Evolutionary conservation across 2,888 invertebrate genomes (phyloP).

Genomic region (Pseudoips prasinana): DNA sequence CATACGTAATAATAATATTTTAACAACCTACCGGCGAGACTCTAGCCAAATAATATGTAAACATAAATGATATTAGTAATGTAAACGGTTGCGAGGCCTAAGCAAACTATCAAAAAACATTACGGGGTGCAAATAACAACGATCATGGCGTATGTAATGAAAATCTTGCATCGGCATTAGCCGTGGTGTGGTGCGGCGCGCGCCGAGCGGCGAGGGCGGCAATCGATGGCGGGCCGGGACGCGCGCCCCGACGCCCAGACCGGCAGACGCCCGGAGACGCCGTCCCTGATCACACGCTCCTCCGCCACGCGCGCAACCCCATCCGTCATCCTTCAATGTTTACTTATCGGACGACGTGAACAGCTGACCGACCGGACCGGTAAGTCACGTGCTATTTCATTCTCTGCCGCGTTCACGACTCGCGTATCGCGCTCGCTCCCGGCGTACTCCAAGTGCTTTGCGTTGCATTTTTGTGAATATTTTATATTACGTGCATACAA

Average conservation of each 20-base stretch:
- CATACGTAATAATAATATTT: slow-evolving; percentile 35
- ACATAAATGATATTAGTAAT: slow-evolving; percentile 43
- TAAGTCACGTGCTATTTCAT: slow-evolving; percentile 74
- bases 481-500: slow-evolving; percentile 44
- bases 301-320: slow-evolving; percentile 56
- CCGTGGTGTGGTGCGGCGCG: slow-evolving; percentile 68
- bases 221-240: slow-evolving; percentile 80
- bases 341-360: slow-evolving; percentile 74
- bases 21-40: slow-evolving; percentile 32
- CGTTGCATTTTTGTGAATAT: slow-evolving; percentile 43
- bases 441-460: slow-evolving; percentile 24
- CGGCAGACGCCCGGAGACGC: slow-evolving; percentile 82
- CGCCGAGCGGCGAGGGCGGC: slow-evolving; percentile 73
- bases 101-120: slow-evolving; percentile 78
- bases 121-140: slow-evolving; percentile 80
- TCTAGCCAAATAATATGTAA: slow-evolving; percentile 43
- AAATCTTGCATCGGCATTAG: slow-evolving; percentile 76
- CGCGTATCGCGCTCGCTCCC: slow-evolving; percentile 25
- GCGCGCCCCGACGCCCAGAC: slow-evolving; percentile 83
- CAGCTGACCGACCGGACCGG: slow-evolving; percentile 80
- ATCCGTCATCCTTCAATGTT: slow-evolving; percentile 73
- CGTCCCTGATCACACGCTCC: slow-evolving; percentile 69
- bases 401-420: slow-evolving; percentile 34
- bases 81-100: slow-evolving; percentile 50
- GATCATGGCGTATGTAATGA: slow-evolving; percentile 80